A percentile compares a stretch with the other conserved stretches of the same genome.
phyloP scores from a whole-genome alignment of 2,888 invertebrate genomes.

The Agrotis segetum region DNA sequence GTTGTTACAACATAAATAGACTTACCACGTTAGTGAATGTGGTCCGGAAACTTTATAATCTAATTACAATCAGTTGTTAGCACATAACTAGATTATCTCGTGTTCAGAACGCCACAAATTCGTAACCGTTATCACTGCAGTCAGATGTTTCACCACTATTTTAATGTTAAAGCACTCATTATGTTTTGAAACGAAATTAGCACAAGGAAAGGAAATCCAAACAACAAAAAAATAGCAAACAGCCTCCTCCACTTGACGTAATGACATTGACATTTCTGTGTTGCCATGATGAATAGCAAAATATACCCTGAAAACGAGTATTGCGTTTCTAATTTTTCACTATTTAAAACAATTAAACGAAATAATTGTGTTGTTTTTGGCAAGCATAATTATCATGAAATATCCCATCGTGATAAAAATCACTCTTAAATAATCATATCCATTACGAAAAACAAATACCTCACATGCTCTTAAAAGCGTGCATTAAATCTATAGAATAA shows the following conservation, averaged over 20 bases:
- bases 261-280: conserved; percentile 59
- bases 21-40: conserved; percentile 57
- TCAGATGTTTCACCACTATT: conserved; percentile 46
- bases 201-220: conserved; percentile 57
- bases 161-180: conserved; percentile 52
- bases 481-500: too few relatives aligned
- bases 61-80: conserved; percentile 59
- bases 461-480: too few relatives aligned
- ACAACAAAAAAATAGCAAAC: conserved; percentile 61
- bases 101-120: conserved; percentile 40
- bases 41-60: conserved; percentile 61
- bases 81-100: conserved; percentile 50
- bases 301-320: not conserved
- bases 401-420: too few relatives aligned
- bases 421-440: too few relatives aligned
- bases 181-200: conserved; percentile 59
- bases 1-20: conserved; percentile 59
- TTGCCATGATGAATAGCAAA: conserved; percentile 29
- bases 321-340: not conserved
- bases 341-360: too few relatives aligned
- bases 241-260: conserved; percentile 38
- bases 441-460: too few relatives aligned
- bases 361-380: too few relatives aligned
- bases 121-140: conserved; percentile 38
- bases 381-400: too few relatives aligned